phyloP scores from a whole-genome alignment of 2,797 vertebrate genomes.

The Diplodus sargus region DNA sequence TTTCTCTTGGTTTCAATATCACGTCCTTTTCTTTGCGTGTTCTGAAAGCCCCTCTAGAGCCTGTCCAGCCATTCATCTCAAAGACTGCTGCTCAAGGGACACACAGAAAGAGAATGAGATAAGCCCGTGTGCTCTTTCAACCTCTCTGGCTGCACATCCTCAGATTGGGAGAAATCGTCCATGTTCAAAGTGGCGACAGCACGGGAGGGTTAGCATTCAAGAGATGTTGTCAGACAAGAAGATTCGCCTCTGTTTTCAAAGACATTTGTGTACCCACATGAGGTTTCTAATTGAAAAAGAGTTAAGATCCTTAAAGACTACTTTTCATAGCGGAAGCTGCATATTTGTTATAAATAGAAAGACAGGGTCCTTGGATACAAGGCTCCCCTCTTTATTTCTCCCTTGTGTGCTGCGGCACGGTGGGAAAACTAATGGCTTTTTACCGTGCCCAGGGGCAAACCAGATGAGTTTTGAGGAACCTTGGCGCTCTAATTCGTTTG shows the following conservation, averaged over 20 bases:
- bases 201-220: conserved; percentile 37
- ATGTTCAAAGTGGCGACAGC: conserved; percentile 49
- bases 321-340: conserved; percentile 54
- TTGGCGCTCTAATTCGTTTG: conserved; percentile 73
- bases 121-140: conserved; percentile 32
- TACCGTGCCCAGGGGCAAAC: conserved; percentile 68
- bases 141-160: conserved; percentile 33
- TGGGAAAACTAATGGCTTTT: conserved; percentile 76
- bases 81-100: conserved; percentile 30
- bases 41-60: conserved; percentile 51
- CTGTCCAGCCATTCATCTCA: conserved; percentile 32
- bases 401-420: conserved; percentile 42
- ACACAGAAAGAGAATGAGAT: conserved; percentile 35
- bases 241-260: conserved; percentile 46
- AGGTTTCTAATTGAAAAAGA: conserved; percentile 56
- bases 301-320: conserved; percentile 56
- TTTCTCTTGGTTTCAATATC: conserved; percentile 33
- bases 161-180: conserved; percentile 25
- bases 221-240: conserved; percentile 32
- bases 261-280: conserved; percentile 38
- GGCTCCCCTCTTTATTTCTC: conserved; percentile 66
- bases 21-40: conserved; percentile 27
- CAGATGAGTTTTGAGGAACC: conserved; percentile 75
- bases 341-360: conserved; percentile 64
- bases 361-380: conserved; percentile 68